Conservation (phyloP, 2,888 invertebrate genomes). For the Pherbina coryleti region DNA sequence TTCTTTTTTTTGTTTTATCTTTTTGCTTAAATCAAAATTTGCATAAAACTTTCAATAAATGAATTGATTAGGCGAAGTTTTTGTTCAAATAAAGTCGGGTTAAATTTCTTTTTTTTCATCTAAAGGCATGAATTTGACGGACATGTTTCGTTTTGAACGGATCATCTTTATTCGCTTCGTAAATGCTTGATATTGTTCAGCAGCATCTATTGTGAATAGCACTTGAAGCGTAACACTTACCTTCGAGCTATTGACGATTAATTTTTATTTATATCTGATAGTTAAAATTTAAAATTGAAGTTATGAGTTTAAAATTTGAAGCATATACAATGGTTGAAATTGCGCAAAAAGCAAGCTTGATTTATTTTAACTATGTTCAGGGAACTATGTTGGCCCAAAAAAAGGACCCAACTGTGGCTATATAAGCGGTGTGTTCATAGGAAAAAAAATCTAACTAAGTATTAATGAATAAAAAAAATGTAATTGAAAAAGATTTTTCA, state of each 20-base stretch:
- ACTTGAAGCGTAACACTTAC: constrained; percentile 24
- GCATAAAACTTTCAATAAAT: constrained; percentile 6
- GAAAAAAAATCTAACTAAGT: background rate
- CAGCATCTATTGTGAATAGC: constrained; percentile 1
- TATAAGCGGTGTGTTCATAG: background rate
- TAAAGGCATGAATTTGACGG: constrained; percentile 68
- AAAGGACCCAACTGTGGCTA: too few relatives aligned
- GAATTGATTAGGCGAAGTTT: background rate
- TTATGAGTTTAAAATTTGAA: background rate
- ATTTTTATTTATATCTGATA: too few relatives aligned
- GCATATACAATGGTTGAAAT: background rate
- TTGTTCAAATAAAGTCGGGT: constrained; percentile 53
- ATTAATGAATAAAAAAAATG: background rate
- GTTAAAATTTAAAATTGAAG: background rate
- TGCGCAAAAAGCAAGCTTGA: background rate
- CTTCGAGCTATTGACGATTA: background rate
- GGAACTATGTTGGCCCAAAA: too few relatives aligned
- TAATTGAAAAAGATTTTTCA: background rate
- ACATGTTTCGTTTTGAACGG: constrained; percentile 68
- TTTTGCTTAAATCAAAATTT: constrained; percentile 11
- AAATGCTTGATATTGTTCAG: background rate
- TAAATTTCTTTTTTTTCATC: constrained; percentile 66
- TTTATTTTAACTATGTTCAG: background rate
- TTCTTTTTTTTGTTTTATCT: background rate
- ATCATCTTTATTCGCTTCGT: constrained; percentile 44